These are phyloP conservation scores for Sarcophaga caerulescens DNA, from an alignment of 2,888 invertebrate species.

Conservation along the genomic window DNA sequence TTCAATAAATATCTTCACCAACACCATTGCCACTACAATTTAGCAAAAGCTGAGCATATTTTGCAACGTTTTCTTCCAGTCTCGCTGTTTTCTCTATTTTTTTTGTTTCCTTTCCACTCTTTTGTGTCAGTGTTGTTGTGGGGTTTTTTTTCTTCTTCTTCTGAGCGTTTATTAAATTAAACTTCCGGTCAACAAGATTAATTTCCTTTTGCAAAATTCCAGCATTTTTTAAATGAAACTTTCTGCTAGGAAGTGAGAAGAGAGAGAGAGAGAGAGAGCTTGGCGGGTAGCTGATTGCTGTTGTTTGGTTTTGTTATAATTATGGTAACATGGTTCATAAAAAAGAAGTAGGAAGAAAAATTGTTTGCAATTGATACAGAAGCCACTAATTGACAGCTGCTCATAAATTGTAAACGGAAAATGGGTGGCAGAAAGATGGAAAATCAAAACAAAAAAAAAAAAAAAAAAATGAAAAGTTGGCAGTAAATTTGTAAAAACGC, in stretches of 20 bases:
- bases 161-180: conserved; percentile 57
- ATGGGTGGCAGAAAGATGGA: background rate
- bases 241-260: background rate
- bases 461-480: background rate
- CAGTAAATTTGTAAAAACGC: background rate
- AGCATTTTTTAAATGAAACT: background rate
- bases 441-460: background rate
- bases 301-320: background rate
- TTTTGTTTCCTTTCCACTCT: background rate
- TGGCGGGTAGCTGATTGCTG: background rate
- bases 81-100: too few relatives aligned
- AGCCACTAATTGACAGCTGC: conserved; percentile 24
- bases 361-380: background rate
- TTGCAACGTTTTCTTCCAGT: background rate
- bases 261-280: background rate
- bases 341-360: too few relatives aligned
- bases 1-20: conserved; percentile 42
- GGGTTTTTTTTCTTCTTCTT: conserved; percentile 18
- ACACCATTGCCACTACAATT: background rate
- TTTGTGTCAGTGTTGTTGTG: background rate
- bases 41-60: background rate
- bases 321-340: background rate
- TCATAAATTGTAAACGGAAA: conserved; percentile 6
- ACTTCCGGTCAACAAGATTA: conserved; percentile 67
- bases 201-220: conserved; percentile 53